These are phyloP conservation scores for Aulostomus chinensis DNA, from an alignment of 2,797 vertebrate genomes.

Conservation along the genomic window DNA sequence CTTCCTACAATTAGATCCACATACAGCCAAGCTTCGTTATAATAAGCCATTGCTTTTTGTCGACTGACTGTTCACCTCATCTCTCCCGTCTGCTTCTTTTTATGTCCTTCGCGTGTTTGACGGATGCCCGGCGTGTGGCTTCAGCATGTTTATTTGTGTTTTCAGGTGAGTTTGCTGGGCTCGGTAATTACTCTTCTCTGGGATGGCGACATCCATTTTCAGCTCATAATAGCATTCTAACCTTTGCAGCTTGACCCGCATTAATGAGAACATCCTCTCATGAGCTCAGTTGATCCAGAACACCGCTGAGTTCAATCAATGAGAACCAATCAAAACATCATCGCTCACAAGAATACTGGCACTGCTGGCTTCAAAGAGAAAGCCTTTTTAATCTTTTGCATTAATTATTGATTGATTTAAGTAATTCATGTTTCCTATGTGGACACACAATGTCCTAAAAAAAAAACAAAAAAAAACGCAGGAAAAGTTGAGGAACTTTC, in stretches of 20 bases:
- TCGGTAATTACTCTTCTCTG: slow-evolving; percentile 1
- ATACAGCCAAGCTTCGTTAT: slow-evolving; percentile 14
- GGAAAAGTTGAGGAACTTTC: too few relatives aligned
- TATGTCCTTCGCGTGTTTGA: too few relatives aligned
- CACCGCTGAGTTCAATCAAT: slow-evolving; percentile 5
- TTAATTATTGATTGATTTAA: neutral
- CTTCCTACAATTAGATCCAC: slow-evolving; percentile 26
- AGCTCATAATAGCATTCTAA: slow-evolving; percentile 30
- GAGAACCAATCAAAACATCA: slow-evolving; percentile 3
- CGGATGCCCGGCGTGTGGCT: too few relatives aligned
- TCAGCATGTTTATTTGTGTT: neutral
- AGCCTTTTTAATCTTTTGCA: neutral
- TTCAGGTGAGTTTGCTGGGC: neutral
- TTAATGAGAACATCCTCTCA: neutral
- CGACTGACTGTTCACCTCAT: slow-evolving; percentile 12
- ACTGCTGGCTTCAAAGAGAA: too few relatives aligned
- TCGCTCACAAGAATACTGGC: too few relatives aligned
- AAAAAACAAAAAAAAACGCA: too few relatives aligned
- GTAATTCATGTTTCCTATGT: neutral
- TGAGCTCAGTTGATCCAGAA: neutral
- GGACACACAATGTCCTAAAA: too few relatives aligned
- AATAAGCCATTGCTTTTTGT: slow-evolving; percentile 26
- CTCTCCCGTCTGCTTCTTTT: too few relatives aligned
- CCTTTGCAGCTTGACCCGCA: slow-evolving; percentile 21
- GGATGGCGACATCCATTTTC: slow-evolving; percentile 8